Evolutionary conservation across 1,140 invertebrate genomes (phyloP), one percentile per base, ranked within the genome.

Genomic region (Bombyx mandarina): DNA sequence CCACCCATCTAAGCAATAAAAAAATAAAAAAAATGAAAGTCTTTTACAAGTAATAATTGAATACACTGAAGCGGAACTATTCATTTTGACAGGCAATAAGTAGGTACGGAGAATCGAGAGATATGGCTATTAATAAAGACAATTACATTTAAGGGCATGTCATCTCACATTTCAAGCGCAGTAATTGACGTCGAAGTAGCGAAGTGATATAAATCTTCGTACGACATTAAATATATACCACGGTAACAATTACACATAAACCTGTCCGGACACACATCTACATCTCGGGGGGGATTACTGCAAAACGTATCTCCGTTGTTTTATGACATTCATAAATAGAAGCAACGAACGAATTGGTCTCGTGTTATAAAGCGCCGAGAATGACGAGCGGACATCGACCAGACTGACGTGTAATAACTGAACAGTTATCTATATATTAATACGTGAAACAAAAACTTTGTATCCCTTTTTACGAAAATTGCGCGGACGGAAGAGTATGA

Each of bases 291-390:
- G 50, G 56, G 53, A 60, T 65, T 67, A 62, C 60, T 58, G 58
- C 60, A 46, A 60, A 55, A 56, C 52, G 60, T 60, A 60, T 52
- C 55, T 9, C 45, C 49, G 57, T 45, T 56, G 57, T 60, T 71
- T 71, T 71, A 71, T 67, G 61, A 60, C 65, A 57, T 67, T 61
- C 65, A 69, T 72, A 69, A 69, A 69, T 62, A 72, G 65, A 69
- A 67, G 63, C 61, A 69, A 61, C 61, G 58, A 67, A 68, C 51
- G 52, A 61, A 63, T 61, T 22, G 9, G 22, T 49, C 22, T n/a
- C n/a, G 48, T 22, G 10, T 10, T 48, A 48, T 22, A 8, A 1
- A 49, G 22, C 1, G 22, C 48, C 48, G 45, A 12, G 12, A n/a
- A 49, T 12, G 8, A 12, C 48, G 45, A 43, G 51, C 26, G 26